Evolutionary conservation across 2,888 invertebrate genomes (phyloP).

Genomic region (Drosophila antonietae): DNA sequence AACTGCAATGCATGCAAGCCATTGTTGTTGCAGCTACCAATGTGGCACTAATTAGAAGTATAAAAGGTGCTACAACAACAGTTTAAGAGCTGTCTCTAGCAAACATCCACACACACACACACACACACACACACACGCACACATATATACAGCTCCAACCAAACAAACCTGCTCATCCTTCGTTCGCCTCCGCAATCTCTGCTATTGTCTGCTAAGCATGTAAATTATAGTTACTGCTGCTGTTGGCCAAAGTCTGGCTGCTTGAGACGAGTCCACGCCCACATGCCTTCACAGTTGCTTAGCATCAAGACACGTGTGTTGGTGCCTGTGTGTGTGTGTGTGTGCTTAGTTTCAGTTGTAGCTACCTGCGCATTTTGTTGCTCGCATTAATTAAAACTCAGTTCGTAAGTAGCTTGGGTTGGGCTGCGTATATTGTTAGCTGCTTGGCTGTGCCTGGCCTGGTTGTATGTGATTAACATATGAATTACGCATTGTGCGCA

Average conservation of each 20-base stretch:
- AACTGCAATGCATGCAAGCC: constrained; percentile 64
- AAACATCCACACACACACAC: not conserved
- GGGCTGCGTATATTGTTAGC: constrained; percentile 7
- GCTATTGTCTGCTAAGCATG: constrained; percentile 68
- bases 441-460: constrained; percentile 7
- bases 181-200: constrained; percentile 18
- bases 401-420: constrained; percentile 22
- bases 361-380: constrained; percentile 63
- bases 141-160: not conserved
- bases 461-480: constrained; percentile 72
- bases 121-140: not conserved
- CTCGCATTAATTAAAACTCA: constrained; percentile 71
- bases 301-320: not conserved
- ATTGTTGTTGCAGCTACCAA: constrained; percentile 56
- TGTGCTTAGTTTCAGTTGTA: constrained; percentile 19
- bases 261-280: constrained; percentile 56
- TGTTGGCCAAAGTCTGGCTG: constrained; percentile 33
- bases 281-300: constrained; percentile 18
- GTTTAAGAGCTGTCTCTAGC: constrained; percentile 50
- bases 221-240: constrained; percentile 61
- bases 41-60: constrained; percentile 79
- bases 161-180: not conserved
- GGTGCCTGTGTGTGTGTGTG: not conserved
- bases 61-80: constrained; percentile 76
- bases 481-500: constrained; percentile 77